A percentile compares a stretch with the other conserved stretches of the same genome.
Evolutionary conservation across 1,140 invertebrate species (phyloP).

Genomic region (Drosophila littoralis): DNA sequence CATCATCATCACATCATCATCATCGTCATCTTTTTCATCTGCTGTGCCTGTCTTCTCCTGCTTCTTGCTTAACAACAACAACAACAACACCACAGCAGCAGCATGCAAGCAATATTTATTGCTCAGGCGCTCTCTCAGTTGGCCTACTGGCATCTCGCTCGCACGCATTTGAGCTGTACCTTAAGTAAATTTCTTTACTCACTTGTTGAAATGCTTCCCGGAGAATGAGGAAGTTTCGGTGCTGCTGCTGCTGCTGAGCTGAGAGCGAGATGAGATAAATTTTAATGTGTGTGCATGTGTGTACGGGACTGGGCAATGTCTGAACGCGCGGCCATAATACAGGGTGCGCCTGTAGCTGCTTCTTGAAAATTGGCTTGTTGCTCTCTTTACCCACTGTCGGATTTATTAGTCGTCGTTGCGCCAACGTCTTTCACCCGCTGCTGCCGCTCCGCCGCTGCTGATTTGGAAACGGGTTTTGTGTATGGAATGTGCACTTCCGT

Average conservation of each 20-base stretch:
- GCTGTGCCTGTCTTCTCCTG: constrained; percentile 42
- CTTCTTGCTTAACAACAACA: constrained; percentile 43
- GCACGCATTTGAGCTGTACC: constrained; percentile 37
- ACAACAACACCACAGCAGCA: constrained; percentile 1
- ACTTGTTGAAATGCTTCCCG: constrained; percentile 81
- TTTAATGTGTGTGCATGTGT: constrained; percentile 48
- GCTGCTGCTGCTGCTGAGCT: constrained; percentile 22
- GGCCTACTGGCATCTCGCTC: constrained; percentile 40
- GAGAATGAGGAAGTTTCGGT: constrained; percentile 81
- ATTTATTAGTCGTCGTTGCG: constrained; percentile 68
- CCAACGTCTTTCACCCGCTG: constrained; percentile 66
- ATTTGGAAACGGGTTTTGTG: constrained; percentile 75
- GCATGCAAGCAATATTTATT: constrained; percentile 45
- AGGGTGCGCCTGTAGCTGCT: constrained; percentile 48
- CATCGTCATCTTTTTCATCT: constrained; percentile 37
- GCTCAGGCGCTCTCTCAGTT: constrained; percentile 25
- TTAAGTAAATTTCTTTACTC: constrained; percentile 63
- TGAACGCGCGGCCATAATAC: constrained; percentile 32
- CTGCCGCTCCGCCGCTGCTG: constrained; percentile 32
- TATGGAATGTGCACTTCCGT: constrained; percentile 84
- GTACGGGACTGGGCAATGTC: constrained; percentile 50
- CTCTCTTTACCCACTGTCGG: constrained; percentile 84
- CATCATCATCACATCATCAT: constrained; percentile 54
- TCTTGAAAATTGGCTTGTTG: constrained; percentile 63
- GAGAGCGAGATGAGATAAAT: constrained; percentile 70